Base-by-base conservation (phyloP, 35 echinoderm and acorn worm genomes). In the Apostichopus parvimensis region DNA sequence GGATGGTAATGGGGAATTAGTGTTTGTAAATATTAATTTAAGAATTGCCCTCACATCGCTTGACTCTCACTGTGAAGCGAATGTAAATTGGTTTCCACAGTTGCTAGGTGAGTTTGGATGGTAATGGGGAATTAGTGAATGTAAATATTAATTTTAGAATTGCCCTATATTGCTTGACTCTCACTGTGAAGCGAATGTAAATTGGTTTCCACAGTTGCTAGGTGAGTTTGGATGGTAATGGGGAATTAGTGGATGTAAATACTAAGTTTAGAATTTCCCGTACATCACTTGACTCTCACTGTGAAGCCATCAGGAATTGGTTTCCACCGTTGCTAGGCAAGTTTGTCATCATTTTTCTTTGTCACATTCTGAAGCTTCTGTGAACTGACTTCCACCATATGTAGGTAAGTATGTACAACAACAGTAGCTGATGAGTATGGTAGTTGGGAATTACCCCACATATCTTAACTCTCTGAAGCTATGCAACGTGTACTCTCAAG, bases 151-250 rank as follows among this genome's bases (percentile, higher is more conserved):
- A 28, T 28, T 28, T 28, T 28, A 28, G 26, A 28, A 28, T 28
- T 28, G 26, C 26, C 26, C 26, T 28, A 45, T 99, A 45, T 96
- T 92, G 80, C 95, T 99, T 7, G 97, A 99, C 66, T 99, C 97
- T 78, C 97, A 99, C 78, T 96, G 94, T 92, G 97, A 99, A 87
- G 93, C 91, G 5, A 99, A 99, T 78, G 83, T 94, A 13, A 99
- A 99, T 78, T 99, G 97, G 97, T 78, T 99, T 72, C 97, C 97
- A 20, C 97, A 95, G 4, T 93, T 99, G 62, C 75, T 99, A 54
- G 97, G 97, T 99, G 88, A 90, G 91, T 79, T 0, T 28, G 1
- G 26, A 28, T 28, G 26, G 26, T 28, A 28, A 28, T 28, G 26
- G 26, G 26, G 26, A 28, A 28, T 25, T 28, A 28, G 26, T 6